Percentiles rank a stretch among this genome's conserved stretches.
phyloP scores from a whole-genome alignment of 1,140 invertebrate species.

The Adelges cooleyi region DNA sequence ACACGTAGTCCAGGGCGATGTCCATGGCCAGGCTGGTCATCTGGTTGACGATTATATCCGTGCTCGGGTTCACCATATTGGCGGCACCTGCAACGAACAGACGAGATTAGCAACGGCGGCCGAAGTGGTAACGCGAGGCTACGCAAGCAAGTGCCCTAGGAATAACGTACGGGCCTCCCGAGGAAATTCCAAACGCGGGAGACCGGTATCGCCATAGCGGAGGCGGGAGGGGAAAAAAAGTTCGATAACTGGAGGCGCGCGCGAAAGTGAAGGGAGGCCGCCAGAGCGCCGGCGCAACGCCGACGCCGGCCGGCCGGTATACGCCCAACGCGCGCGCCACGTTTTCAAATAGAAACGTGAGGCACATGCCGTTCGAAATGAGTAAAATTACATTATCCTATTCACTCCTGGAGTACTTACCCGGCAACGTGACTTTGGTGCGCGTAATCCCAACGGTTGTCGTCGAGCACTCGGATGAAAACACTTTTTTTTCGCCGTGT shows the following conservation, averaged over 20 bases:
- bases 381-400: no score
- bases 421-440: slow-evolving; percentile 12
- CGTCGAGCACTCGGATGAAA: neutral
- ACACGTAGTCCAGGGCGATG: slow-evolving; percentile 20
- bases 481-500: neutral
- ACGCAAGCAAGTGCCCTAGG: no score
- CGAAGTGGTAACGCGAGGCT: neutral
- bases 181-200: neutral
- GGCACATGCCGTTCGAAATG: no score
- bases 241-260: slow-evolving; percentile 18
- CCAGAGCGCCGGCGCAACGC: neutral
- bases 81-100: slow-evolving; percentile 8
- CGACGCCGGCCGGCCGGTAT: slow-evolving; percentile 26
- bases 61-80: slow-evolving; percentile 27
- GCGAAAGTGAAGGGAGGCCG: slow-evolving; percentile 7
- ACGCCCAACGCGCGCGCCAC: slow-evolving; percentile 26
- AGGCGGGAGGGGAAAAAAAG: neutral
- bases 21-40: slow-evolving; percentile 26
- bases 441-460: slow-evolving; percentile 6
- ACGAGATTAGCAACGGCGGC: no score
- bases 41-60: slow-evolving; percentile 10
- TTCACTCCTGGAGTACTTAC: neutral
- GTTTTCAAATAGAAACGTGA: neutral
- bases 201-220: neutral
- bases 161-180: neutral